Conservation (phyloP, 2,797 vertebrate species). For the Bufotes viridis region DNA sequence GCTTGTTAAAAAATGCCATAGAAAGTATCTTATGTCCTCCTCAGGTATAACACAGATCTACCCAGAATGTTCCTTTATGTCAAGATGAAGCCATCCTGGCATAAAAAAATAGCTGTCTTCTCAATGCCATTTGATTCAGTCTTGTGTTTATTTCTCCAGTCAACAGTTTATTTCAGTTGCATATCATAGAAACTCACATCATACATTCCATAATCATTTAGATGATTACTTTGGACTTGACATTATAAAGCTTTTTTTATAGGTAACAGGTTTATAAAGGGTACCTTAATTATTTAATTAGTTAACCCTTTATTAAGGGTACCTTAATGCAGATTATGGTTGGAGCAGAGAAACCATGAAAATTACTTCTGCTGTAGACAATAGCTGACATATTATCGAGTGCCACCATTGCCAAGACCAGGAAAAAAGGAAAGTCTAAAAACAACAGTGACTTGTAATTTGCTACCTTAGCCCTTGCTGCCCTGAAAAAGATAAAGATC, state of each 20-base stretch:
- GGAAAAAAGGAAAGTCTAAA: conserved; percentile 16
- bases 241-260: neutral
- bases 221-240: neutral
- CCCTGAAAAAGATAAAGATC: conserved; percentile 49
- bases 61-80: too few relatives aligned
- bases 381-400: neutral
- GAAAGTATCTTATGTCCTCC: too few relatives aligned
- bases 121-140: too few relatives aligned
- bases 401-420: conserved; percentile 13
- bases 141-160: too few relatives aligned
- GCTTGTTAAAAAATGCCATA: too few relatives aligned
- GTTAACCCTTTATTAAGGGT: neutral
- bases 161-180: too few relatives aligned
- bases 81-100: too few relatives aligned
- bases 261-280: neutral
- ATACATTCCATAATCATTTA: neutral
- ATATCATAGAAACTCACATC: too few relatives aligned
- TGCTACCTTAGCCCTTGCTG: conserved; percentile 35
- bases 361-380: neutral
- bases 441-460: conserved; percentile 54
- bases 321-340: neutral
- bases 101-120: too few relatives aligned
- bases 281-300: too few relatives aligned
- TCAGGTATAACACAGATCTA: too few relatives aligned
- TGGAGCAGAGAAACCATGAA: neutral